phyloP scores from a whole-genome alignment of 2,888 invertebrate species.

The Epirrhoe tristata region DNA sequence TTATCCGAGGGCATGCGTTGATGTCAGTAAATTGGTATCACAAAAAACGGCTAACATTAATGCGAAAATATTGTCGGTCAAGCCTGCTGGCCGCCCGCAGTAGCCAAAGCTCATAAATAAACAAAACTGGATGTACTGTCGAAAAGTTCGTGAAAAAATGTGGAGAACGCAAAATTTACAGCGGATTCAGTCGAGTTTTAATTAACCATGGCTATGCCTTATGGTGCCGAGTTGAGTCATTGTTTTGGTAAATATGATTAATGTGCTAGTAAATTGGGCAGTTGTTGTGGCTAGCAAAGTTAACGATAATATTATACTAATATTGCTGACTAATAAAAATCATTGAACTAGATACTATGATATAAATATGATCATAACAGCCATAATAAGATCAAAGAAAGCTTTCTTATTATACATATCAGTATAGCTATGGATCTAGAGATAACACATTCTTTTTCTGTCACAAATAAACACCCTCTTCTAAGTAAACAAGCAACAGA shows the following conservation, averaged over 20 bases:
- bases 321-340: neutral
- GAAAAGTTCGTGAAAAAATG: slow-evolving; percentile 78
- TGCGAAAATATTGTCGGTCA: slow-evolving; percentile 75
- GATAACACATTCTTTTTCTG: slow-evolving; percentile 1
- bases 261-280: slow-evolving; percentile 18
- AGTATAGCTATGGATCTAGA: neutral
- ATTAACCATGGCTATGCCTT: slow-evolving; percentile 71
- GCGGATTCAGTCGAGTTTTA: slow-evolving; percentile 80
- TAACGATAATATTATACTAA: neutral
- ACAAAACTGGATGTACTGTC: slow-evolving; percentile 82
- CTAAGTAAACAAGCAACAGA: slow-evolving; percentile 20
- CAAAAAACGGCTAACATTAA: slow-evolving; percentile 70
- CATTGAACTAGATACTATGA: too few species aligned
- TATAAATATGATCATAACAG: neutral
- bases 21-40: slow-evolving; percentile 66
- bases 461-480: slow-evolving; percentile 13
- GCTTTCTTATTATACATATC: neutral
- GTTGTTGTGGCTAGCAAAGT: slow-evolving; percentile 1
- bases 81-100: slow-evolving; percentile 69
- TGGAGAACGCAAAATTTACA: slow-evolving; percentile 78
- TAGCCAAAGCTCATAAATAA: slow-evolving; percentile 83
- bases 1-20: slow-evolving; percentile 51
- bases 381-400: neutral
- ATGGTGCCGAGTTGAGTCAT: slow-evolving; percentile 39
- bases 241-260: slow-evolving; percentile 30